Conservation (phyloP, 2,888 invertebrate genomes). For the Helicoverpa assulta region DNA sequence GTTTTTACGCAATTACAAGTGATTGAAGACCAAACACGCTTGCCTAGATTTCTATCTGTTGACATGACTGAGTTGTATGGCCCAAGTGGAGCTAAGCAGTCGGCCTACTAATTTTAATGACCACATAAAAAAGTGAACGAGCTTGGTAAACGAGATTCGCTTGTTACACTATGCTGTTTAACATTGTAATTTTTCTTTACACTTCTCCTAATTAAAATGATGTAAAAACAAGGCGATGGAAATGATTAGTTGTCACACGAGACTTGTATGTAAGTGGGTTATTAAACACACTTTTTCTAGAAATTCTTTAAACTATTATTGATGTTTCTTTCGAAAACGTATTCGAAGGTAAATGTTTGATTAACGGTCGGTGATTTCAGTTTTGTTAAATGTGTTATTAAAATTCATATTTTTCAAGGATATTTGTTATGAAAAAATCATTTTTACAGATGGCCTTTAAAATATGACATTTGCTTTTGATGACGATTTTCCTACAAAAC, state of each 20-base stretch:
- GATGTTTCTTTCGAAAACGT: conserved; percentile 23
- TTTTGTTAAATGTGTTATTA: conserved; percentile 11
- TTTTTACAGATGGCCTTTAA: conserved; percentile 17
- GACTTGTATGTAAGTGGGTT: conserved; percentile 25
- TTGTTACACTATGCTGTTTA: conserved; percentile 28
- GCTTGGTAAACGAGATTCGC: conserved; percentile 31
- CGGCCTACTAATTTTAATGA: conserved; percentile 37
- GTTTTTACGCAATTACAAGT: conserved; percentile 56
- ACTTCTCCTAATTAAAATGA: conserved; percentile 32
- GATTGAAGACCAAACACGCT: conserved; percentile 57
- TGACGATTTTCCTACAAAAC: too few relatives aligned
- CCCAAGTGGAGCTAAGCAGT: conserved; percentile 16
- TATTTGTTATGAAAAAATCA: conserved; percentile 3
- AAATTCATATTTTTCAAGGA: conserved; percentile 13
- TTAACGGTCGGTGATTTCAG: not conserved
- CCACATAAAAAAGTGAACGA: conserved; percentile 32
- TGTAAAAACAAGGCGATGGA: conserved; percentile 35
- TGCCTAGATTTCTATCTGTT: conserved; percentile 59
- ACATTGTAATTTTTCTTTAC: conserved; percentile 37
- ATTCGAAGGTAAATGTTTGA: too few relatives aligned
- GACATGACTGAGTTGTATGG: conserved; percentile 37
- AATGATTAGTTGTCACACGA: conserved; percentile 21
- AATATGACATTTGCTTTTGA: not conserved
- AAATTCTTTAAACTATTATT: conserved; percentile 28
- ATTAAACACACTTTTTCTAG: conserved; percentile 49